phyloP scores from a whole-genome alignment of 2,888 invertebrate species.

The Actias luna region DNA sequence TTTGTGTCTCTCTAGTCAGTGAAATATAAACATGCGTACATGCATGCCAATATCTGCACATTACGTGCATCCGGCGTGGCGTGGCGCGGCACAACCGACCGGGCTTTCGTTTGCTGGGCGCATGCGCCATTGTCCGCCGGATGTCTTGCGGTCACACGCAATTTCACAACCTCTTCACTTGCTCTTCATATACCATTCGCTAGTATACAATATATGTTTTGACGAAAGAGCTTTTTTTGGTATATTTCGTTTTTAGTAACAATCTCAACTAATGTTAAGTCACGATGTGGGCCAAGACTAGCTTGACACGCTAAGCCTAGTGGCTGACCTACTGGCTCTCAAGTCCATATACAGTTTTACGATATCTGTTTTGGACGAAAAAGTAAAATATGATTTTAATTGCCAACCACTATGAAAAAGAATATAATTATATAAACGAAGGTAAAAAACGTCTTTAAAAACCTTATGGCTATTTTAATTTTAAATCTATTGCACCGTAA shows the following conservation, averaged over 20 bases:
- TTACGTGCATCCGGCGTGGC: constrained; percentile 71
- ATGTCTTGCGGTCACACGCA: constrained; percentile 80
- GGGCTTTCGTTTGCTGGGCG: constrained; percentile 57
- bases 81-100: constrained; percentile 52
- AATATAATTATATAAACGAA: not conserved
- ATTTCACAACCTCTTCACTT: constrained; percentile 70
- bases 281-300: too few species aligned
- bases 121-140: constrained; percentile 72
- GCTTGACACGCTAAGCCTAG: too few species aligned
- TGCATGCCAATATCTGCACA: constrained; percentile 64
- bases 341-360: too few species aligned
- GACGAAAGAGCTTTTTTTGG: too few species aligned
- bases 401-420: too few species aligned
- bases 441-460: not conserved
- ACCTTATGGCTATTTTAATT: not conserved
- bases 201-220: constrained; percentile 36
- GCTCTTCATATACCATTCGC: constrained; percentile 57
- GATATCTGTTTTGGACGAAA: too few species aligned
- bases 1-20: constrained; percentile 29
- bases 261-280: too few species aligned
- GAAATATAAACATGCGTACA: constrained; percentile 52
- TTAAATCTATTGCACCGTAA: not conserved
- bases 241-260: too few species aligned
- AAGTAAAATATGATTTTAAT: too few species aligned
- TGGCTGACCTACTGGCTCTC: too few species aligned